These are phyloP conservation scores for Euzetes globulus DNA, from an alignment of 2,888 invertebrate genomes.

Conservation along the genomic window DNA sequence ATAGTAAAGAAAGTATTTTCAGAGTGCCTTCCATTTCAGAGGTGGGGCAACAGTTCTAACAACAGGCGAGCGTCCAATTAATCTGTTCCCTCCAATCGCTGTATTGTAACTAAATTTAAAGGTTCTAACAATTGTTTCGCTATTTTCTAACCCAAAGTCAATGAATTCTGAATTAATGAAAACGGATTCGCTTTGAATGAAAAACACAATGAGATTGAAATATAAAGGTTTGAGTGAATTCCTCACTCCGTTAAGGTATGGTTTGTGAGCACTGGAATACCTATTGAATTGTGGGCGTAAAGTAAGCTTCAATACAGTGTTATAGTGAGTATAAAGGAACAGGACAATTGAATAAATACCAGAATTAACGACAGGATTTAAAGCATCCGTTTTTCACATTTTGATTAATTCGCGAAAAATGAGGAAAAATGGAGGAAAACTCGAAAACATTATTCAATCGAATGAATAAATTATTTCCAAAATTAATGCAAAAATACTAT, in stretches of 20 bases:
- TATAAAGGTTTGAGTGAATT: not conserved
- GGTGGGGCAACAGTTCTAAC: not conserved
- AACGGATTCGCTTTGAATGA: conserved; percentile 5
- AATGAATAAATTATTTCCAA: not conserved
- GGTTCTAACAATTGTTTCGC: not conserved
- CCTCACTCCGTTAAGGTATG: not conserved
- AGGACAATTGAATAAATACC: not conserved
- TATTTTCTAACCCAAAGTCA: not conserved
- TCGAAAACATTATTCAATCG: no score
- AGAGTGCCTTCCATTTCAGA: not conserved
- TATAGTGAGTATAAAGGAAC: not conserved
- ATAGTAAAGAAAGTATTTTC: not conserved
- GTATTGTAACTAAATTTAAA: not conserved
- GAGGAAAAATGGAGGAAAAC: no score
- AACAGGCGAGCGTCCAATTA: not conserved
- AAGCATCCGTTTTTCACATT: not conserved
- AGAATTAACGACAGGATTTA: not conserved
- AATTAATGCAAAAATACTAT: not conserved
- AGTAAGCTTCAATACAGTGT: not conserved
- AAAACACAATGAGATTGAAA: not conserved
- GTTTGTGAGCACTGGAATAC: not conserved
- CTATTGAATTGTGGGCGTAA: not conserved
- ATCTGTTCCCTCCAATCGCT: not conserved
- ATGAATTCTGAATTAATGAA: not conserved
- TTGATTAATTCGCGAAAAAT: no score